Evolutionary conservation across 2,888 invertebrate genomes (phyloP), one percentile per base, ranked within the genome.

Genomic region (Eurois occulta): DNA sequence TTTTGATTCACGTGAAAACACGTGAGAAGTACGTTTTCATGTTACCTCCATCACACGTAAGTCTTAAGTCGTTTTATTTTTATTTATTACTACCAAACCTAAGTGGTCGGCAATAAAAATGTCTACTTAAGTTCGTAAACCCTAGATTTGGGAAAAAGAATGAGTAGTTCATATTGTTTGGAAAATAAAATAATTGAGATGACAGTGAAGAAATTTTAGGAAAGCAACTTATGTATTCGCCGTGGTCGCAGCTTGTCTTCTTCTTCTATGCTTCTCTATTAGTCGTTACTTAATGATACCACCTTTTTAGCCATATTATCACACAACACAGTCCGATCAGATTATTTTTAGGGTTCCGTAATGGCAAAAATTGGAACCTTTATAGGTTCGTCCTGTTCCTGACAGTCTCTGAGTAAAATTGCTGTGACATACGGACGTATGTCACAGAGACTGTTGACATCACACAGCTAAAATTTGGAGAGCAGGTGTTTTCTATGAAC

Each of bases 51-150:
- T 62, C 55, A 43, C 58, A 24, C 18, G 8, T 58, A 28, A 60
- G 24, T 64, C n/a, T 52, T 41, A n/a, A 35, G 43, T 65, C 48
- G 52, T 52, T 55, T 55, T 67, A 66, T 75, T 80, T 43, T 75
- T 70, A 75, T 75, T 70, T 79, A 79, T 75, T 60, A 66, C 66
- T 52, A 32, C 16, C 2, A n/a, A 79, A 0, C 11, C 16, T 75
- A 60, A 75, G 21, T 69, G 48, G 35, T 52, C 6, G 10, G 38
- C 28, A 72, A 35, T 80, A 80, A 81, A 80, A 80, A 48, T 52
- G 64, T 41, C 65, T 10, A 7, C 35, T 58, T 64, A 24, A 0
- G 5, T 28, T 43, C n/a, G 0, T 18, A 48, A 35, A 35, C 16
- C 64, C 41, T 43, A 24, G n/a, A 32, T 69, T 43, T 38, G 2